A percentile compares a stretch with the other conserved stretches of the same genome.
These are phyloP conservation scores for Taurulus bubalis DNA, from an alignment of 2,113 vertebrate species.

Conservation along the genomic window DNA sequence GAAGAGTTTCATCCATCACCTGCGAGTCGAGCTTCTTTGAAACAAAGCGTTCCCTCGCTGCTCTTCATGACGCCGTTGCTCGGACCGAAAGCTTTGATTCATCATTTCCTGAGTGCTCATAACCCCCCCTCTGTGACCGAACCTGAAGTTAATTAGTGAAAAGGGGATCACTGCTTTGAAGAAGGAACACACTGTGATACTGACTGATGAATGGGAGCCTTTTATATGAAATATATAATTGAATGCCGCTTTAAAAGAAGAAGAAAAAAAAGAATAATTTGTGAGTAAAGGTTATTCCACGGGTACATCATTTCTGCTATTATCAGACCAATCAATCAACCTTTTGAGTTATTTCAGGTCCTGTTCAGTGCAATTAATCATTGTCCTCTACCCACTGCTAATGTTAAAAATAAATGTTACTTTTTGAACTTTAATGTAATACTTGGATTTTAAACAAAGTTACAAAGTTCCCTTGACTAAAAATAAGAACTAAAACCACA, in stretches of 20 bases:
- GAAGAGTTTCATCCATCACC: background rate
- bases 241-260: background rate
- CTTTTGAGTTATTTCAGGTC: constrained; percentile 5
- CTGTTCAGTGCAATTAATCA: background rate
- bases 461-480: background rate
- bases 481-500: background rate
- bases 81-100: background rate
- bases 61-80: too few relatives aligned
- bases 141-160: too few relatives aligned
- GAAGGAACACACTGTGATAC: background rate
- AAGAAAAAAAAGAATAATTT: background rate
- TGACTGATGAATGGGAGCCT: background rate
- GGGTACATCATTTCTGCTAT: too few relatives aligned
- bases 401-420: background rate
- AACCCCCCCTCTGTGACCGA: background rate
- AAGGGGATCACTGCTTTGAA: too few relatives aligned
- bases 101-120: background rate
- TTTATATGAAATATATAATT: background rate
- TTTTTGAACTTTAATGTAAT: too few relatives aligned
- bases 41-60: background rate
- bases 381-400: background rate
- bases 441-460: background rate
- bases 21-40: background rate
- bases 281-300: background rate
- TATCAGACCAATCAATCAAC: too few relatives aligned